phyloP scores from a whole-genome alignment of 2,797 vertebrate species.

The Periparus ater region DNA sequence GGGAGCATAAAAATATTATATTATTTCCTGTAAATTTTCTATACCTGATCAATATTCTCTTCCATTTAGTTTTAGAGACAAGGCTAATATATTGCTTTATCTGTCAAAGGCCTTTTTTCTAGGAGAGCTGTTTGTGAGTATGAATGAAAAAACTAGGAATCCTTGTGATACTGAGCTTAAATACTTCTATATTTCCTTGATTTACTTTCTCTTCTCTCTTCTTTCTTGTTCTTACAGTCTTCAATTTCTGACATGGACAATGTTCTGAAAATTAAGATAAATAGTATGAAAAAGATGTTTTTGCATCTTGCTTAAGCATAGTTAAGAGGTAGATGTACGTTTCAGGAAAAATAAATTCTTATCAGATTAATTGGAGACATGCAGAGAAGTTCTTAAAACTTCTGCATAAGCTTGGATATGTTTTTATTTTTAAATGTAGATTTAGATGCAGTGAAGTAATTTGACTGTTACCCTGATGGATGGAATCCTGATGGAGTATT shows the following conservation, averaged over 20 bases:
- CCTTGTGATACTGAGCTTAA: not conserved
- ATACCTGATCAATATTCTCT: not conserved
- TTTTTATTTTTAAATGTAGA: not conserved
- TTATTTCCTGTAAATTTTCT: not conserved
- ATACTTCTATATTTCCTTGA: not conserved
- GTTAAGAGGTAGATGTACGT: not conserved
- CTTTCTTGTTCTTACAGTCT: not conserved
- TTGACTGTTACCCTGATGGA: not conserved
- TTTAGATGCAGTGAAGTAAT: not conserved
- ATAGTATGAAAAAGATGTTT: not conserved
- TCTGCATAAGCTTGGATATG: not conserved
- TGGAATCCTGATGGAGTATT: conserved; percentile 1
- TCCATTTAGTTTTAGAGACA: not conserved
- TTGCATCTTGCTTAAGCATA: not conserved
- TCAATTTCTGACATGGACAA: not conserved
- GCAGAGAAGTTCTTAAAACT: not conserved
- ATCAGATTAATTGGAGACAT: not conserved
- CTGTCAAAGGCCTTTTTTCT: not conserved
- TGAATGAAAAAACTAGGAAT: not conserved
- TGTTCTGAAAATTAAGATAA: not conserved
- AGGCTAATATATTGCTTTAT: not conserved
- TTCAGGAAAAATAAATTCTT: not conserved
- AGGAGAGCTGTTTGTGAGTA: not conserved
- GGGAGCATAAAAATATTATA: not conserved
- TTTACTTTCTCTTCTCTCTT: not conserved